Base-by-base conservation (phyloP, 2,888 invertebrate genomes). In the Bimastos eiseni region DNA sequence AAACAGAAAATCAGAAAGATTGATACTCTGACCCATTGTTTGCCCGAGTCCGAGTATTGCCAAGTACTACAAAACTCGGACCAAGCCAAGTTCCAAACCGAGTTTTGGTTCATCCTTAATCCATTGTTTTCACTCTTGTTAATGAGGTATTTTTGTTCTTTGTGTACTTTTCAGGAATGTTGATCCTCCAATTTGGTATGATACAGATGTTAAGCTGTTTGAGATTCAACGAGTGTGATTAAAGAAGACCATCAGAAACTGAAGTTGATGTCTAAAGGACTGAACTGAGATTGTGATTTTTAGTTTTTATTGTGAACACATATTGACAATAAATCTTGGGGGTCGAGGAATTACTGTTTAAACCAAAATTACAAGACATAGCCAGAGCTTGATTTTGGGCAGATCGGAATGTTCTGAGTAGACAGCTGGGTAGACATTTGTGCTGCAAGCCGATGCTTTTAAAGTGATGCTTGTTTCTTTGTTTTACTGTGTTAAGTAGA, bases 161-260 rank as follows among this genome's bases (percentile, higher is more conserved):
- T 55, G 34, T 89, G 41, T 90, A 49, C 34, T 83, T 41, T 49
- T 36, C 96, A 98, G 98, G 94, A 99, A 99, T 95, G 97, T 98
- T 90, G 99, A 99, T 95, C 99, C 99, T 24, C 99, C 99, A 0
- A 97, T 99, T 93, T 99, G 99, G 99, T 99, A 99, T 95, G 99
- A 99, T 95, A 99, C 99, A 0, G 98, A 99, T 94, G 99, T 99
- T 90, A 99, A 99, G 95, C 96, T 99, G 92, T 99, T 99, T 96
- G 99, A 99, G 96, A 99, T 99, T 94, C 99, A 99, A 95, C 92
- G 95, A 90, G 94, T 95, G 34, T 95, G 92, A 89, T 15, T n/a
- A 36, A 6, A 38, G 38, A 88, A n/a, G 15, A n/a, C 70, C 13
- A 11, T 70, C 70, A n/a, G 70, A 70, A 70, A n/a, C 30, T 70